Base-by-base conservation (phyloP, 2,113 vertebrate genomes). In the Coryphaenoides rupestris region DNA sequence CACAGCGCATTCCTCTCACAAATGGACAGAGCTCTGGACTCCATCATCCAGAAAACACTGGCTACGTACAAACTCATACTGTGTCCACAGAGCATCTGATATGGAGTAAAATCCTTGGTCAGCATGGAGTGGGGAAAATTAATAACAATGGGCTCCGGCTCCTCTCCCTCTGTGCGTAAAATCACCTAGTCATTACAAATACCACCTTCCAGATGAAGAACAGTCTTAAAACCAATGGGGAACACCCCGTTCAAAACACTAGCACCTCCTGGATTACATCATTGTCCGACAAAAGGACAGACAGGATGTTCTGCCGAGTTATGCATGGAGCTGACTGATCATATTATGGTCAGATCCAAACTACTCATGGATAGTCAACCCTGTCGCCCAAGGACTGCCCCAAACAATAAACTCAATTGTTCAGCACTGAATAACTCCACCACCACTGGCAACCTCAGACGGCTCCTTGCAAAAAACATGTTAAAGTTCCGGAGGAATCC, bases 341-440 rank as follows among this genome's bases (percentile, higher is more conserved):
- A 55, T 55, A 19, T 21, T 22, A 55, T 22, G 54, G 19, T 55
- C 54, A 55, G 54, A 55, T 54, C 52, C 10, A 54, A 54, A 54
- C 52, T 54, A 17, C 17, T 2, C 54, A 55, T 55, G 54, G 13
- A 23, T 10, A 55, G 13, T 22, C 54, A 22, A 55, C 54, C 21
- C 5, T n/a, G n/a, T 55, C 21, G 9, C 5, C 54, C 54, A 23
- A 21, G 21, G 49, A 50, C 49, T 10, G 16, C 49, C 16, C 49
- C 49, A 50, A 50, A 7, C 49, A 50, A 19, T 14, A 55, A 55
- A 22, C 19, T 55, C 54, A 55, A 55, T 21, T 55, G 54, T 10
- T 22, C 19, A 55, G 19, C 54, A 22, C 54, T 55, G 3, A 21
- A 22, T 14, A 55, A 55, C 19, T 4, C 54, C 21, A 13, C 19